Conservation (phyloP, 2,888 invertebrate genomes). For the Lottia scabra region DNA sequence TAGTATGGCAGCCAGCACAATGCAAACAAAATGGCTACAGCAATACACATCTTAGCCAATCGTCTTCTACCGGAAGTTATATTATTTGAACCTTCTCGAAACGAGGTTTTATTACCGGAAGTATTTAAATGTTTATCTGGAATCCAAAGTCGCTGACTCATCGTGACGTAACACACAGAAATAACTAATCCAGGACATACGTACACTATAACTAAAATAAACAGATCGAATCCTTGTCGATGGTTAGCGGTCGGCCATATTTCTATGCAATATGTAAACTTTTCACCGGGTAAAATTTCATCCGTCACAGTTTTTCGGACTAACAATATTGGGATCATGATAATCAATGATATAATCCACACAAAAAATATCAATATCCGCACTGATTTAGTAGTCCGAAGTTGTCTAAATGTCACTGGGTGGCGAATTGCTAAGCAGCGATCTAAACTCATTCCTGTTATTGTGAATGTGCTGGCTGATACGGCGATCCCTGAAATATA, state of each 20-base stretch:
- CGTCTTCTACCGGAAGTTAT: constrained; percentile 77
- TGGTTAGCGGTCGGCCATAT: constrained; percentile 72
- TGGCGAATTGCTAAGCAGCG: constrained; percentile 79
- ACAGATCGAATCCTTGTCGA: constrained; percentile 76
- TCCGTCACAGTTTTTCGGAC: constrained; percentile 59
- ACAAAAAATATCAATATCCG: constrained; percentile 75
- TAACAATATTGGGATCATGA: constrained; percentile 78
- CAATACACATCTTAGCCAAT: constrained; percentile 82
- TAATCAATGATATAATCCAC: constrained; percentile 77
- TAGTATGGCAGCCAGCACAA: constrained; percentile 85
- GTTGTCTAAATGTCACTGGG: constrained; percentile 79
- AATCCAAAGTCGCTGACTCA: constrained; percentile 71
- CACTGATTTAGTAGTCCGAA: constrained; percentile 79
- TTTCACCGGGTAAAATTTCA: constrained; percentile 34
- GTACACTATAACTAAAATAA: constrained; percentile 81
- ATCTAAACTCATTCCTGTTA: constrained; percentile 84
- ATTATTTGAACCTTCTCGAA: not conserved
- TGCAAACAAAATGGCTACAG: constrained; percentile 81
- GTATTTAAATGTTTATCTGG: constrained; percentile 38
- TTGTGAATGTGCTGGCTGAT: constrained; percentile 83
- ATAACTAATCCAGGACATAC: constrained; percentile 77
- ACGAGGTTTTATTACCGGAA: constrained; percentile 14
- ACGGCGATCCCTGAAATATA: constrained; percentile 72
- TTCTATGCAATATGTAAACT: constrained; percentile 73
- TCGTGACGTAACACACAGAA: constrained; percentile 62